Conservation (phyloP, 2,888 invertebrate genomes). For the Pollenia griseotomentosa region DNA sequence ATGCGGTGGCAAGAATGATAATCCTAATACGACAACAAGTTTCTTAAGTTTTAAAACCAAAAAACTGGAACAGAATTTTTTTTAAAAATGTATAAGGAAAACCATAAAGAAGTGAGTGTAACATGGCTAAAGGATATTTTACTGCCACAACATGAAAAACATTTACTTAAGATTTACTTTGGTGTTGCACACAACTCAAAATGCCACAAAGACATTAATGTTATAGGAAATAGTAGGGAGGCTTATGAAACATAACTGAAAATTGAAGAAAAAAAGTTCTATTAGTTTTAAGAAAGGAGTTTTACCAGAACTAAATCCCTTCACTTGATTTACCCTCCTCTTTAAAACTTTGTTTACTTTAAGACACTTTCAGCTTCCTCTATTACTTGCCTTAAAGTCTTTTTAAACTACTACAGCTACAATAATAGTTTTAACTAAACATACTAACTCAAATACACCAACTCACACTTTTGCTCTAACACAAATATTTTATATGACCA, state of each 20-base stretch:
- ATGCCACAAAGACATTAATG: constrained; percentile 16
- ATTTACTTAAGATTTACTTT: constrained; percentile 63
- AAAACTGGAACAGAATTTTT: background rate
- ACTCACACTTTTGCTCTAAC: background rate
- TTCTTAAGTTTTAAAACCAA: constrained; percentile 28
- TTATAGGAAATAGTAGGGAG: background rate
- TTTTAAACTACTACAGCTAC: constrained; percentile 6
- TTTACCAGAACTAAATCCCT: too few species aligned
- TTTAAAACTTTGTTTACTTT: background rate
- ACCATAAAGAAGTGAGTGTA: constrained; percentile 6
- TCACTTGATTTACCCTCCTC: background rate
- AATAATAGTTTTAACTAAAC: constrained; percentile 30
- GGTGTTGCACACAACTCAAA: constrained; percentile 24
- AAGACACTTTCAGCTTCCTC: background rate
- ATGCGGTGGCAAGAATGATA: constrained; percentile 54
- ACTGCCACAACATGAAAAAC: constrained; percentile 57
- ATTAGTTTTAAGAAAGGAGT: too few species aligned
- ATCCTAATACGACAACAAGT: constrained; percentile 28
- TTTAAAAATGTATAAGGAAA: background rate
- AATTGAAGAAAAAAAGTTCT: too few species aligned
- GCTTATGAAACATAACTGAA: background rate
- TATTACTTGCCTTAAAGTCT: constrained; percentile 16
- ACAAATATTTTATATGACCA: constrained; percentile 63
- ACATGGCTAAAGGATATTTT: constrained; percentile 49
- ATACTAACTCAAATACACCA: background rate